A percentile compares a stretch with the other conserved stretches of the same genome.
These are phyloP conservation scores for Philereme transversata DNA, from an alignment of 2,888 invertebrate species.

Conservation along the genomic window DNA sequence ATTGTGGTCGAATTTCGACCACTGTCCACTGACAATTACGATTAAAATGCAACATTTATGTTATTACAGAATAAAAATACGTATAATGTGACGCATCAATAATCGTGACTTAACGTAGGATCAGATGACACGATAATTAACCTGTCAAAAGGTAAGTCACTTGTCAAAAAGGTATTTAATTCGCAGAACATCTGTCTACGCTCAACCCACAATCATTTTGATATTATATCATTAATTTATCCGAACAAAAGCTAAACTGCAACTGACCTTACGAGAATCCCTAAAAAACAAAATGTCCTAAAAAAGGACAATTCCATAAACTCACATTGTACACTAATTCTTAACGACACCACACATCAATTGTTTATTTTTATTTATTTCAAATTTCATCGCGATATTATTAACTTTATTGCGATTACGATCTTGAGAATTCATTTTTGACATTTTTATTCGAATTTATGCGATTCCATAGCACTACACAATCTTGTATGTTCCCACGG, in stretches of 20 bases:
- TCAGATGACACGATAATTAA: constrained; percentile 21
- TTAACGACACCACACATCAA: constrained; percentile 65
- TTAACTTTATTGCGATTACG: constrained; percentile 81
- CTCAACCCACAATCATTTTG: constrained; percentile 30
- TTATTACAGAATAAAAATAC: too few species aligned
- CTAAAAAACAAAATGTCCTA: constrained; percentile 30
- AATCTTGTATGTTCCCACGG: constrained; percentile 38
- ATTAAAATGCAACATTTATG: too few species aligned
- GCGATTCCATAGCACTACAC: constrained; percentile 61
- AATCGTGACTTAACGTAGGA: not conserved
- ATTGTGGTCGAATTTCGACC: too few species aligned
- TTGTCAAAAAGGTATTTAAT: constrained; percentile 27
- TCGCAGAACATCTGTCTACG: constrained; percentile 35
- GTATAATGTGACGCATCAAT: too few species aligned
- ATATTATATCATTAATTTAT: constrained; percentile 35
- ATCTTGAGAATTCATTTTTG: constrained; percentile 82
- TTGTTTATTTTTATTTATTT: constrained; percentile 78
- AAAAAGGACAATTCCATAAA: constrained; percentile 45
- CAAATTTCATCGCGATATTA: constrained; percentile 80
- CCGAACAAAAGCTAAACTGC: constrained; percentile 32
- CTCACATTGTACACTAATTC: constrained; percentile 71
- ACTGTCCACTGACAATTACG: too few species aligned
- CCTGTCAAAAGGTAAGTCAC: constrained; percentile 31
- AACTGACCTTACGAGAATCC: constrained; percentile 27
- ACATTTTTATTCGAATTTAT: constrained; percentile 83